These are phyloP conservation scores for Martes martes DNA, from an alignment of 2,113 vertebrate genomes.

Conservation along the genomic window DNA sequence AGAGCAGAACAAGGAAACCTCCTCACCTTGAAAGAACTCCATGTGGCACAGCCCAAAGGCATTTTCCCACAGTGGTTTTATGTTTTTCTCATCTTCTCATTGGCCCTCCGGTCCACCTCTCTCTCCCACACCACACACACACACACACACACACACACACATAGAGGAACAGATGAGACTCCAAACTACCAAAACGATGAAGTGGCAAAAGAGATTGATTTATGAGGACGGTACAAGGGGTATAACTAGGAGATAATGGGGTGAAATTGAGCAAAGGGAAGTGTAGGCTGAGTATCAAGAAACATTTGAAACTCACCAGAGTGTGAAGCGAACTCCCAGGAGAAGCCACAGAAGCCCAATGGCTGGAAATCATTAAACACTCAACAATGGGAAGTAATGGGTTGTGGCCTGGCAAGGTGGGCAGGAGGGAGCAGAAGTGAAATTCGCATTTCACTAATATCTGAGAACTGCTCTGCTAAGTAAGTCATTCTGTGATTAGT, in stretches of 20 bases:
- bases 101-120: not conserved
- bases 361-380: not conserved
- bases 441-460: not conserved
- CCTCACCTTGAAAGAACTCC: not conserved
- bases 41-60: not conserved
- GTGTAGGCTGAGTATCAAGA: constrained; percentile 16
- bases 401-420: not conserved
- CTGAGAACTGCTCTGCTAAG: not conserved
- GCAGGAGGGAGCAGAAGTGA: not conserved
- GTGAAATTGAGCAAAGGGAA: constrained; percentile 40
- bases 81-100: not conserved
- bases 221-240: not conserved
- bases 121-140: not conserved
- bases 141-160: not conserved
- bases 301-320: constrained; percentile 16
- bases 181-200: not conserved
- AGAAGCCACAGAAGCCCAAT: not conserved
- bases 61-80: not conserved
- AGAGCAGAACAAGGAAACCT: not conserved
- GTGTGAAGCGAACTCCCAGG: constrained; percentile 35
- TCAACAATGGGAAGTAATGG: not conserved
- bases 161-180: not conserved
- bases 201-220: constrained; percentile 33
- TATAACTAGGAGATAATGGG: not conserved
- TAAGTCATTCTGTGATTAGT: not conserved